Conservation (phyloP, 1,140 invertebrate genomes). For the Macrotrachela quadricornifera region DNA sequence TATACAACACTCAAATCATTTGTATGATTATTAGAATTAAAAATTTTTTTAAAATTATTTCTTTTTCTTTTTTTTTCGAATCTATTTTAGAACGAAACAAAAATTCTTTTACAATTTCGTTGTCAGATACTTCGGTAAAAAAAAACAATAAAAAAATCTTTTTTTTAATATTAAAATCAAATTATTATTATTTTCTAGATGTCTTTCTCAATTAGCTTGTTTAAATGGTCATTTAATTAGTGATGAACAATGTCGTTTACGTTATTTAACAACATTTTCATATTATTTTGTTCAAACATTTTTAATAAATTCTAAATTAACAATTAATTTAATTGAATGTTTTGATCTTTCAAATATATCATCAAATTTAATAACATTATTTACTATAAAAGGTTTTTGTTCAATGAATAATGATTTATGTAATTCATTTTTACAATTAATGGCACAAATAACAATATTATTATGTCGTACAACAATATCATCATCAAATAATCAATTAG, state of each 20-base stretch:
- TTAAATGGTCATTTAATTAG: slow-evolving; percentile 47
- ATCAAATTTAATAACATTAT: slow-evolving; percentile 10
- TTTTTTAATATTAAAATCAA: too few relatives aligned
- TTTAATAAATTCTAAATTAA: neutral
- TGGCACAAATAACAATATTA: too few relatives aligned
- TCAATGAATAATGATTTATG: neutral
- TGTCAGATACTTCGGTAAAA: slow-evolving; percentile 49
- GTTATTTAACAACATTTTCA: slow-evolving; percentile 45
- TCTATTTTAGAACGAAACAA: neutral
- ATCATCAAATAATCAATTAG: too few relatives aligned
- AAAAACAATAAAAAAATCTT: slow-evolving; percentile 43
- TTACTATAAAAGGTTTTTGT: slow-evolving; percentile 1
- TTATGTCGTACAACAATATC: too few relatives aligned
- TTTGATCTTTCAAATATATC: too few relatives aligned
- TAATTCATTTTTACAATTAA: neutral
- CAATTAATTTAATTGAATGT: too few relatives aligned
- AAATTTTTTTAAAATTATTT: neutral
- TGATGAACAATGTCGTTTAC: slow-evolving; percentile 37
- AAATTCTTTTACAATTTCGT: slow-evolving; percentile 38
- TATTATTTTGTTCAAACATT: too few relatives aligned
- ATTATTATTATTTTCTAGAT: slow-evolving; percentile 49
- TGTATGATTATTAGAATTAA: neutral
- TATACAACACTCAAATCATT: neutral
- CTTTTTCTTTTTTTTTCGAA: too few relatives aligned
- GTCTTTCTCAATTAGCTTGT: slow-evolving; percentile 53